A percentile compares a stretch with the other conserved stretches of the same genome.
Conservation (phyloP, 2,797 vertebrate genomes). For the Lithobates pipiens region DNA sequence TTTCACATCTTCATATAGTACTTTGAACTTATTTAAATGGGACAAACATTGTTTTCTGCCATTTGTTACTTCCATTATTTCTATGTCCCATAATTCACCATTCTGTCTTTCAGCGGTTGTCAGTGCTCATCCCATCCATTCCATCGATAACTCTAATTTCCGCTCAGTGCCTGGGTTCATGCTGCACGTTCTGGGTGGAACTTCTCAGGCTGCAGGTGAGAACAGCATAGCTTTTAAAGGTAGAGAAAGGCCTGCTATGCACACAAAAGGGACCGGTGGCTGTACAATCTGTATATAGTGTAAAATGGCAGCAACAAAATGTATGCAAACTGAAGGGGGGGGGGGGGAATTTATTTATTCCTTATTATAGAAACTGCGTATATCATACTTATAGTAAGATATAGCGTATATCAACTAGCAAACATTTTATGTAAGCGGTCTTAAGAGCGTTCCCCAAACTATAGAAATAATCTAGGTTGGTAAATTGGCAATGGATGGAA, state of each 20-base stretch:
- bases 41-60: not conserved
- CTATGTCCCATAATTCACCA: conserved; percentile 21
- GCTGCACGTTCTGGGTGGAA: conserved; percentile 56
- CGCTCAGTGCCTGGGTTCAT: conserved; percentile 83
- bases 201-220: conserved; percentile 88
- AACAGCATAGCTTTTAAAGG: conserved; percentile 43
- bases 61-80: not conserved
- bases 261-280: not conserved
- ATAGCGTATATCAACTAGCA: no score
- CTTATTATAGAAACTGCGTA: no score
- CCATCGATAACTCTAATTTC: conserved; percentile 99
- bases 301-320: not conserved
- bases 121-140: conserved; percentile 99
- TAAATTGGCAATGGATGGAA: no score
- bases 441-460: no score
- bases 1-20: not conserved
- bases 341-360: no score
- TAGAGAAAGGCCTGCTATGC: not conserved
- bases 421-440: no score
- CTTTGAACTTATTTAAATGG: not conserved
- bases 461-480: no score
- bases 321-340: not conserved
- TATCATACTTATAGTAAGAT: no score
- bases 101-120: conserved; percentile 88
- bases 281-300: not conserved